Base-by-base conservation (phyloP, 2,113 vertebrate genomes). In the Callipepla squamata region DNA sequence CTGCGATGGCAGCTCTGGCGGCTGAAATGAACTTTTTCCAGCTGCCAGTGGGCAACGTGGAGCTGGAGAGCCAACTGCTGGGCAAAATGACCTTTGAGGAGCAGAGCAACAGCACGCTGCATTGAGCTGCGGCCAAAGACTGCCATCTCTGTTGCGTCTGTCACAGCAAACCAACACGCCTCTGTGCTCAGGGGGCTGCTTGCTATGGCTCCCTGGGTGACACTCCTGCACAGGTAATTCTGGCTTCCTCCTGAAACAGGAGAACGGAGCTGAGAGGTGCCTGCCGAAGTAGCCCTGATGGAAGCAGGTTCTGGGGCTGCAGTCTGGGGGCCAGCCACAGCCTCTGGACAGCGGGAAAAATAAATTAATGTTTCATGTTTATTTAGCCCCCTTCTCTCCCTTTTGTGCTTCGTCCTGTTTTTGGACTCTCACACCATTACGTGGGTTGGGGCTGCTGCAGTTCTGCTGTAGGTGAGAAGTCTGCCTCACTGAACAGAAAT, bases 11-110 rank as follows among this genome's bases (percentile, higher is more conserved):
- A 0, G 99, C 99, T 16, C 97, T 99, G 93, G 99, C 99, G 21
- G 98, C 99, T 0, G 99, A 99, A 96, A 99, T 99, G 98, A 99
- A 98, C 97, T 99, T 99, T 80, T 99, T 99, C 97, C 98, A 98
- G 48, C 98, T 99, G 95, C 98, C 98, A 0, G 98, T 97, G 73
- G 96, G 95, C 80, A 98, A 98, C 6, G 98, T 98, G 44, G 98
- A 98, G 87, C 98, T 99, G 82, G 99, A 99, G 85, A 98, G 98
- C 78, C 98, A 99, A 75, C 97, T 99, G 89, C 96, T 98, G 78
- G 96, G 98, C 68, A 98, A 98, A 95, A 97, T 98, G 97, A 97
- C 97, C 73, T 98, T 98, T 58, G 98, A 98, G 69, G 98, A 98
- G 85, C 98, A 98, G 74, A 98, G 94, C 80, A 97, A 74, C 87